phyloP scores from a whole-genome alignment of 2,113 vertebrate genomes.

The Miniopterus natalensis region DNA sequence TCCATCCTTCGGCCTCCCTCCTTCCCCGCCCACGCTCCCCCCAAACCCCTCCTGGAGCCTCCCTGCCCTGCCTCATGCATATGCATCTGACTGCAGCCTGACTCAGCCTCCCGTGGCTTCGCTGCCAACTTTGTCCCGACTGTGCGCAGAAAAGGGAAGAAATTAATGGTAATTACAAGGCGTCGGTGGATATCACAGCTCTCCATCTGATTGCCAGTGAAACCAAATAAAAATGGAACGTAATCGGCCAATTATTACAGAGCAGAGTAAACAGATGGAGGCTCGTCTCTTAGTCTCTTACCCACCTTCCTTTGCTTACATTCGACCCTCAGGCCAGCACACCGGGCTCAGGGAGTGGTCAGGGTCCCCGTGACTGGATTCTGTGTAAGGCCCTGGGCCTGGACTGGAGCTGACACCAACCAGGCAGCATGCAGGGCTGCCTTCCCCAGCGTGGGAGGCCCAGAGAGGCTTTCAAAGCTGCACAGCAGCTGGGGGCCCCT shows the following conservation, averaged over 20 bases:
- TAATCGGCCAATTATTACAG: slow-evolving; percentile 88
- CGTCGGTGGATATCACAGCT: slow-evolving; percentile 83
- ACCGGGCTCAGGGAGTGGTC: background rate
- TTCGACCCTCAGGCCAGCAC: background rate
- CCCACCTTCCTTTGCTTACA: background rate
- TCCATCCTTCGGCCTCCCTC: slow-evolving; percentile 62
- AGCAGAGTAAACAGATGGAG: slow-evolving; percentile 80
- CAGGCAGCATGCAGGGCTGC: background rate
- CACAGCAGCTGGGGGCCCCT: background rate
- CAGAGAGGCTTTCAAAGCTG: background rate
- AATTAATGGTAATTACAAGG: slow-evolving; percentile 89
- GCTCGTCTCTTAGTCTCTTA: background rate
- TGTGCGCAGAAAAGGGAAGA: slow-evolving; percentile 72
- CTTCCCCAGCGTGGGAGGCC: accelerated
- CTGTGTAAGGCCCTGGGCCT: background rate
- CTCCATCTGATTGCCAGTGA: slow-evolving; percentile 85
- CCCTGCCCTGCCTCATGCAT: slow-evolving; percentile 66
- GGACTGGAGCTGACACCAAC: background rate
- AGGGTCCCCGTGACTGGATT: background rate
- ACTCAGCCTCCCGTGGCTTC: slow-evolving; percentile 65
- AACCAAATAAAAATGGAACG: slow-evolving; percentile 87
- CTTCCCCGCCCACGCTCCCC: background rate
- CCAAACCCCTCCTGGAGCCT: slow-evolving; percentile 17
- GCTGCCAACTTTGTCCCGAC: slow-evolving; percentile 82
- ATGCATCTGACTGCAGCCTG: slow-evolving; percentile 34